Conservation (phyloP, 2,888 invertebrate species). For the Volucella bombylans region DNA sequence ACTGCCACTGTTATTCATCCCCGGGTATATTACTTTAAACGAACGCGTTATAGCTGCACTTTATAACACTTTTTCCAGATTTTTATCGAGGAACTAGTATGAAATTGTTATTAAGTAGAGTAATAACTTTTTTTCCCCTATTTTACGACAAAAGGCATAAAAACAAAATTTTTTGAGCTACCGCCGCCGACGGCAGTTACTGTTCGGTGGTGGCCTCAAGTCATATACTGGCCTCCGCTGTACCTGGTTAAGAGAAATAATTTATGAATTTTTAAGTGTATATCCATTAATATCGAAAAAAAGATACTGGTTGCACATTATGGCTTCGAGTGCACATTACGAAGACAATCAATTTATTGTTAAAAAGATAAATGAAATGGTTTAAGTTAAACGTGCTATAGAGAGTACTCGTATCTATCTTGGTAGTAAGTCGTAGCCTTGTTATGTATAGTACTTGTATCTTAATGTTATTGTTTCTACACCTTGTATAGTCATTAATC, state of each 20-base stretch:
- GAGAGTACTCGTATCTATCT: conserved; percentile 12
- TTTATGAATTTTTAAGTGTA: conserved; percentile 71
- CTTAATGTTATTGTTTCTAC: conserved; percentile 73
- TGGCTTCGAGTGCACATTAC: conserved; percentile 46
- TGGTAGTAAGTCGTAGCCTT: conserved; percentile 48
- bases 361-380: conserved; percentile 22
- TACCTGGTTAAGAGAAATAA: conserved; percentile 59
- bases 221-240: not conserved
- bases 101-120: conserved; percentile 69
- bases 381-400: conserved; percentile 17
- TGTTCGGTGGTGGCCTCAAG: conserved; percentile 7
- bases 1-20: conserved; percentile 44
- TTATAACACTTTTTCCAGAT: conserved; percentile 57
- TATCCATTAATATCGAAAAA: conserved; percentile 53
- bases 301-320: conserved; percentile 43
- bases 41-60: conserved; percentile 34
- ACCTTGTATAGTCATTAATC: conserved; percentile 68
- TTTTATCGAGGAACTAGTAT: conserved; percentile 68
- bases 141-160: conserved; percentile 50
- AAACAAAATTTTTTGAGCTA: conserved; percentile 23
- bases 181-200: conserved; percentile 14
- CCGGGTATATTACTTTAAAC: conserved; percentile 6
- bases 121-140: conserved; percentile 49
- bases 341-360: conserved; percentile 56
- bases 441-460: conserved; percentile 19